Evolutionary conservation across 2,797 vertebrate genomes (phyloP).

Genomic region (Pyrocephalus nanus): DNA sequence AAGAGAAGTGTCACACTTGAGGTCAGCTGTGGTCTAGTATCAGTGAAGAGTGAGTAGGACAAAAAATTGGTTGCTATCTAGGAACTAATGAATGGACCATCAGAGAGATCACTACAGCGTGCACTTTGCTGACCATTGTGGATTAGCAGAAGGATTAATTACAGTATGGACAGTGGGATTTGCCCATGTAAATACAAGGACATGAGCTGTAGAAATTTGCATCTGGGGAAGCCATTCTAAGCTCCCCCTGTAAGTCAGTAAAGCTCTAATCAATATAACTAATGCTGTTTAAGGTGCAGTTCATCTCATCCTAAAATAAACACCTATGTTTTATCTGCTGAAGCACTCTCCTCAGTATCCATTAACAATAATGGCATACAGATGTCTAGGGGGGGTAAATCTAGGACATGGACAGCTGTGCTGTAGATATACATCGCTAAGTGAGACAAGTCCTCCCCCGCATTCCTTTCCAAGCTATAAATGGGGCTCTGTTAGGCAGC

Average conservation of each 20-base stretch:
- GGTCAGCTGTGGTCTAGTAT: background rate
- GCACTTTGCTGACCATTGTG: background rate
- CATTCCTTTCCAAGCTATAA: background rate
- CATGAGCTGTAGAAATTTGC: background rate
- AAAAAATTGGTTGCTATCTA: background rate
- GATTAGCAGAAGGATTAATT: conserved; percentile 7
- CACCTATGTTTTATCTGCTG: conserved; percentile 26
- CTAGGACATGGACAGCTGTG: background rate
- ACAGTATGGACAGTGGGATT: conserved; percentile 34
- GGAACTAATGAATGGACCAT: background rate
- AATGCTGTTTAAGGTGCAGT: conserved; percentile 59
- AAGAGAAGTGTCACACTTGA: background rate
- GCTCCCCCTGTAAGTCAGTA: conserved; percentile 23
- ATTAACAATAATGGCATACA: conserved; percentile 30
- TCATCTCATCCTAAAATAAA: conserved; percentile 52
- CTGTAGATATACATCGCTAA: background rate
- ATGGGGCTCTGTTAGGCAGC: background rate
- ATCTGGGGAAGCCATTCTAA: conserved; percentile 14
- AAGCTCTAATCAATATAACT: conserved; percentile 58
- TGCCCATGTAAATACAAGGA: conserved; percentile 29
- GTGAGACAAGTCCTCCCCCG: background rate
- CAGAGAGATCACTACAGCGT: background rate
- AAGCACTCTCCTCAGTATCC: conserved; percentile 11
- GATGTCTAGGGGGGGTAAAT: background rate
- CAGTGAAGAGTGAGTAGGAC: background rate